These are phyloP conservation scores for Xiphophorus birchmanni DNA, from an alignment of 2,797 vertebrate species.

Conservation along the genomic window DNA sequence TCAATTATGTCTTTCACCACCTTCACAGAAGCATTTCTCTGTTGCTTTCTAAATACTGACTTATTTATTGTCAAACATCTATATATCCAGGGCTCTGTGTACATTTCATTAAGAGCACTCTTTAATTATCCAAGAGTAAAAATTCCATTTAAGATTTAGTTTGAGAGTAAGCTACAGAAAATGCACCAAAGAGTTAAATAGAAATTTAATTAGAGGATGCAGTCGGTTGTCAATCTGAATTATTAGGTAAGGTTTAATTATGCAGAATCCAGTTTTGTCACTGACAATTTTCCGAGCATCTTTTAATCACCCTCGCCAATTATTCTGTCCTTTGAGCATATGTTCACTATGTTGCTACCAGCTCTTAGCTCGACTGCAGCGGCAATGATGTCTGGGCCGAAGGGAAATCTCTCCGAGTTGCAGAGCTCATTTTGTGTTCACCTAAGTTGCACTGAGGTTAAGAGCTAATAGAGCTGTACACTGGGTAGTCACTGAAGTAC, in stretches of 20 bases:
- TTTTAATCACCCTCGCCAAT: constrained; percentile 38
- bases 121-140: constrained; percentile 19
- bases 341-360: constrained; percentile 32
- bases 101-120: constrained; percentile 22
- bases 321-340: constrained; percentile 38
- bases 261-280: constrained; percentile 28
- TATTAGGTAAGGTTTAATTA: constrained; percentile 23
- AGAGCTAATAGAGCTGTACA: constrained; percentile 60
- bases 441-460: constrained; percentile 61
- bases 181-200: constrained; percentile 5
- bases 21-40: not conserved
- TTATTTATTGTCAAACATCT: not conserved
- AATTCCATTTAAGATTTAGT: not conserved
- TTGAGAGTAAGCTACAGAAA: not conserved
- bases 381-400: constrained; percentile 48
- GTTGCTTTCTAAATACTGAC: not conserved
- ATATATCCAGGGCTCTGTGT: not conserved
- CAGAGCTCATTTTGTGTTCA: constrained; percentile 60
- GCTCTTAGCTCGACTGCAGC: constrained; percentile 28
- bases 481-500: constrained; percentile 42
- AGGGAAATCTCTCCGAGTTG: constrained; percentile 68
- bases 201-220: constrained; percentile 24
- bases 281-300: constrained; percentile 28
- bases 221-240: constrained; percentile 25
- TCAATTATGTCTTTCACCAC: not conserved